Base-by-base conservation (phyloP, 2,888 invertebrate genomes). In the Fissipunctia ypsillon region DNA sequence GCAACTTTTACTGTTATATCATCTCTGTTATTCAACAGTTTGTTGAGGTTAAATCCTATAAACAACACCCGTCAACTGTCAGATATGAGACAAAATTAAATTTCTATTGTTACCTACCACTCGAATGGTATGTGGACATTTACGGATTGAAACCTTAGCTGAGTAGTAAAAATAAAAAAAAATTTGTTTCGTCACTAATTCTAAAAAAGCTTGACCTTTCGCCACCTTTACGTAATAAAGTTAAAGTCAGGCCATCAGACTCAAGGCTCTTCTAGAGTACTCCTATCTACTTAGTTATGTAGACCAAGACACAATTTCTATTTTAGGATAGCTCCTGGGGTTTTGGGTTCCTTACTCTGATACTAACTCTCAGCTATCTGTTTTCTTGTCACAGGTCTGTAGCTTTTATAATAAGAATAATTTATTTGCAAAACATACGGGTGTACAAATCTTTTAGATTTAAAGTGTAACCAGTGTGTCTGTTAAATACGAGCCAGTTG, bases 251-350 rank as follows among this genome's bases (percentile, higher is more conserved):
- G 12, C 28, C 54, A 38, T 72, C 73, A 63, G 31, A n/a, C 35
- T 64, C 67, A 28, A 78, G 76, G 10, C 45, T 61, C 56, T 69
- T 10, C 31, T 45, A 65, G 31, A 41, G 41, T 31, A 41, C 64
- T 80, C 38, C 35, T 60, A 10, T 28, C 50, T 52, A 80, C 67
- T 66, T 57, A 48, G 35, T 67, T 65, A 52, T 35, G 16, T 76
- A 68, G 65, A 57, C 38, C 35, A 48, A 69, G 65, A 50, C 52
- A 68, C 65, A 64, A 67, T 83, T 74, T 69, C 19, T 79, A 45
- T 72, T 72, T 43, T 31, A 68, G 25, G 28, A 41, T 43, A 71
- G 48, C 22, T 66, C 25, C 45, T 61, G 25, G 35, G 56, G 41
- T 50, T 52, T n/a, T 19, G 69, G 69, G 35, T 54, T 45, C 52